Evolutionary conservation across 2,888 invertebrate genomes (phyloP).

Genomic region (Perizoma affinitatum): DNA sequence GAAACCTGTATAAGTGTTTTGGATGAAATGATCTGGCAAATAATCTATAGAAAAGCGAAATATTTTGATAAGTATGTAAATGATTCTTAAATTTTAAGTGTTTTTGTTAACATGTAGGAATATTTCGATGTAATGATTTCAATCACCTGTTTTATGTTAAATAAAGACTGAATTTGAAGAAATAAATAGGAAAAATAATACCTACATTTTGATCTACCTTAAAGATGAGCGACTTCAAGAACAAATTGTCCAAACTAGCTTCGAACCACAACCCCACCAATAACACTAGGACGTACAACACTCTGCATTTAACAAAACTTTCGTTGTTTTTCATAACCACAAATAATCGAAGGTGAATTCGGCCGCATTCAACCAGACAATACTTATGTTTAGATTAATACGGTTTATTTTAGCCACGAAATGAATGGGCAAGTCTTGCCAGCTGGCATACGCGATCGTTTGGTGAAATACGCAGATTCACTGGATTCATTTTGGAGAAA

Average conservation of each 20-base stretch:
- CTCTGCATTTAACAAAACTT: conserved; percentile 32
- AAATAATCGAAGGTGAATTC: conserved; percentile 23
- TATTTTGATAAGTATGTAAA: no score
- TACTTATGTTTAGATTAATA: conserved; percentile 3
- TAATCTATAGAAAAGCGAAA: no score
- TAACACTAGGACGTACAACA: conserved; percentile 40
- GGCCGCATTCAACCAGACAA: conserved; percentile 11
- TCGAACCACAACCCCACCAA: conserved; percentile 46
- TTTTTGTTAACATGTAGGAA: no score
- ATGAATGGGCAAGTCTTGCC: conserved; percentile 35
- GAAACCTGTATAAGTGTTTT: no score
- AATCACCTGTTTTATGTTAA: no score
- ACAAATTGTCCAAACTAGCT: conserved; percentile 29
- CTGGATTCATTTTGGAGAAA: conserved; percentile 46
- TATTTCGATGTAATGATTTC: no score
- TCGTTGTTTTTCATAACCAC: conserved; percentile 41
- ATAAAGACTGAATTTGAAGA: no score
- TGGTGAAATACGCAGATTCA: conserved; percentile 23
- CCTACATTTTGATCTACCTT: conserved; percentile 31
- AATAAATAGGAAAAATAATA: no score
- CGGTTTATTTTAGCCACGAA: conserved; percentile 31
- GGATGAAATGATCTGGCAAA: no score
- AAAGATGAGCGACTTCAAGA: conserved; percentile 24
- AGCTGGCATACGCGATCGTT: conserved; percentile 35
- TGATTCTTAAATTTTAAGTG: no score